These are phyloP conservation scores for Phoeniculus purpureus DNA, from an alignment of 2,797 vertebrate species.

Conservation along the genomic window DNA sequence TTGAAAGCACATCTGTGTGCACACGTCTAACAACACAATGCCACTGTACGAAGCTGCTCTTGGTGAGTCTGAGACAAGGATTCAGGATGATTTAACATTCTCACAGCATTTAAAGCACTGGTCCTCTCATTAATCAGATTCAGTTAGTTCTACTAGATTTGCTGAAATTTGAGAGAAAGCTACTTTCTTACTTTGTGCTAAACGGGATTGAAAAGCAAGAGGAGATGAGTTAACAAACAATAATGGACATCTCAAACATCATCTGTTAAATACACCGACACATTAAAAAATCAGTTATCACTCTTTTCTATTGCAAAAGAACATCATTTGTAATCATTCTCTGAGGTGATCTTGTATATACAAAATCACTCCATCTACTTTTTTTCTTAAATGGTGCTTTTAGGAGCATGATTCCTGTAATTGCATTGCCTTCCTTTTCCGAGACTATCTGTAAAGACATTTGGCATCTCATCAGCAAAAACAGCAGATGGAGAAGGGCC, in stretches of 20 bases:
- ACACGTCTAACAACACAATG: background rate
- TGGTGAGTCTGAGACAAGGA: background rate
- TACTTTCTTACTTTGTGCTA: background rate
- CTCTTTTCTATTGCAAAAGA: slow-evolving; percentile 54
- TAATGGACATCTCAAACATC: background rate
- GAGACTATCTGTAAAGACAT: slow-evolving; percentile 75
- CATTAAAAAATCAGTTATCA: slow-evolving; percentile 47
- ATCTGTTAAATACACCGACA: slow-evolving; percentile 43
- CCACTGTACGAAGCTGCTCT: background rate
- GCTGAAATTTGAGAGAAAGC: slow-evolving; percentile 21
- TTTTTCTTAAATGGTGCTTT: slow-evolving; percentile 57
- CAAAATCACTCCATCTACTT: slow-evolving; percentile 62
- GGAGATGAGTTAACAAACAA: background rate
- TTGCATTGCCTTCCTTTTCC: slow-evolving; percentile 68
- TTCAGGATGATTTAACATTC: background rate
- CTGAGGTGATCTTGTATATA: slow-evolving; percentile 35
- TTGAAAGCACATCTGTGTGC: background rate
- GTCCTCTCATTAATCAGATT: background rate
- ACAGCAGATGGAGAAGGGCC: slow-evolving; percentile 77
- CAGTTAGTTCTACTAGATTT: background rate
- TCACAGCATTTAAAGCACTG: background rate
- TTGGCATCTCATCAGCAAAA: slow-evolving; percentile 82
- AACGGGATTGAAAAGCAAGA: background rate
- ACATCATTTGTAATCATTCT: slow-evolving; percentile 55
- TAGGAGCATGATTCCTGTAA: slow-evolving; percentile 69